These are phyloP conservation scores for Leptinotarsa tumamoca DNA, from an alignment of 2,888 invertebrate genomes.

Conservation along the genomic window DNA sequence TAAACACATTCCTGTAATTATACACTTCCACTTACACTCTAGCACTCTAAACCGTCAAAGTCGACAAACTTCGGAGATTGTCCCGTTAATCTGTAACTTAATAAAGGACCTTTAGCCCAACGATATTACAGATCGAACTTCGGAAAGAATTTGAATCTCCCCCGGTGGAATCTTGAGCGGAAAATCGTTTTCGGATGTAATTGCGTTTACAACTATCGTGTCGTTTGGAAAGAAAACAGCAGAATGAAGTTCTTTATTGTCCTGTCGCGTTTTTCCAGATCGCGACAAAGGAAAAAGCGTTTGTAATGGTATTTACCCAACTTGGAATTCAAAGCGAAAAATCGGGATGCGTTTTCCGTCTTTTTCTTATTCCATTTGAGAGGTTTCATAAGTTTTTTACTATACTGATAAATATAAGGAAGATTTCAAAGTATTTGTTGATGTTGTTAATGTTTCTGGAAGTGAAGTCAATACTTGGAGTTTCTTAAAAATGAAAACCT, in stretches of 20 bases:
- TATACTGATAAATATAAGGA: no score
- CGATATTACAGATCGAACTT: constrained; percentile 9
- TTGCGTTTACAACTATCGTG: constrained; percentile 18
- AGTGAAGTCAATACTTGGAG: no score
- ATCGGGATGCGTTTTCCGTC: no score
- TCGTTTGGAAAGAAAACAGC: neutral
- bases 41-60: constrained; percentile 2
- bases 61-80: constrained; percentile 25
- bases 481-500: no score
- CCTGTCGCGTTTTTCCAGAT: neutral
- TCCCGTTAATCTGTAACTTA: constrained; percentile 20
- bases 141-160: constrained; percentile 17
- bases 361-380: no score
- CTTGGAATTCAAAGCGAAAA: no score
- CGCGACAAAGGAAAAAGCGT: no score
- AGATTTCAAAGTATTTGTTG: no score
- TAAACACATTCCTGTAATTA: neutral
- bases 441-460: no score
- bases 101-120: constrained; percentile 9
- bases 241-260: neutral
- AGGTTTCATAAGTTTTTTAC: no score
- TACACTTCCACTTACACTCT: neutral
- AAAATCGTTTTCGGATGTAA: constrained; percentile 11
- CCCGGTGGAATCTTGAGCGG: neutral
- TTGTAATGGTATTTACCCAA: no score